Evolutionary conservation across 1,140 invertebrate genomes (phyloP).

Genomic region (Yoshiicerus persimilis): DNA sequence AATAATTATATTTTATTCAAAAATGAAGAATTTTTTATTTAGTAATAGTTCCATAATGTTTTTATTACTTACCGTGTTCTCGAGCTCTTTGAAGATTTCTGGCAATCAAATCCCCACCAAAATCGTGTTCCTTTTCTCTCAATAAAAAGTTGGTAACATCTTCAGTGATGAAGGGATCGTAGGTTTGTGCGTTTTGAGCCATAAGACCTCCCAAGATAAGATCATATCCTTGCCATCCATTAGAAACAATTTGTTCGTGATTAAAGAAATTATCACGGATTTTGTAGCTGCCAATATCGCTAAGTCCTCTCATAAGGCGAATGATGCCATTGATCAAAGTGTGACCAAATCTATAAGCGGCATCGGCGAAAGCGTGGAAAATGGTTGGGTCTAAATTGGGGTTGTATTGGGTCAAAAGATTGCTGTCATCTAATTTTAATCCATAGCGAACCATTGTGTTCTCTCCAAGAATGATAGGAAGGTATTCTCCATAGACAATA

Average conservation of each 20-base stretch:
- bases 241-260: constrained; percentile 54
- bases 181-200: constrained; percentile 44
- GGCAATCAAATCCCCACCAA: constrained; percentile 47
- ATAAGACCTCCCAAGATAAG: constrained; percentile 43
- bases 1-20: not conserved
- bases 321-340: constrained; percentile 47
- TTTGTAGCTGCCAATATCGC: constrained; percentile 53
- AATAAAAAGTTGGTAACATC: constrained; percentile 46
- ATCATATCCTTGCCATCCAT: constrained; percentile 40
- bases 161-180: constrained; percentile 48
- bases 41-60: not conserved
- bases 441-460: constrained; percentile 82
- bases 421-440: constrained; percentile 64
- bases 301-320: constrained; percentile 38
- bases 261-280: constrained; percentile 63
- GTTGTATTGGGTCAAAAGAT: constrained; percentile 68
- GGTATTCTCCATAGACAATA: constrained; percentile 55
- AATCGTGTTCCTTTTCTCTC: constrained; percentile 39
- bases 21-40: not conserved
- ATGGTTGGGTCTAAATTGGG: constrained; percentile 79
- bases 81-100: constrained; percentile 53
- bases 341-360: constrained; percentile 75
- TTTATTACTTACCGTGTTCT: constrained; percentile 55
- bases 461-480: constrained; percentile 53
- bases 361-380: constrained; percentile 81